Evolutionary conservation across 2,113 vertebrate species (phyloP).

Genomic region (Tyto alba): DNA sequence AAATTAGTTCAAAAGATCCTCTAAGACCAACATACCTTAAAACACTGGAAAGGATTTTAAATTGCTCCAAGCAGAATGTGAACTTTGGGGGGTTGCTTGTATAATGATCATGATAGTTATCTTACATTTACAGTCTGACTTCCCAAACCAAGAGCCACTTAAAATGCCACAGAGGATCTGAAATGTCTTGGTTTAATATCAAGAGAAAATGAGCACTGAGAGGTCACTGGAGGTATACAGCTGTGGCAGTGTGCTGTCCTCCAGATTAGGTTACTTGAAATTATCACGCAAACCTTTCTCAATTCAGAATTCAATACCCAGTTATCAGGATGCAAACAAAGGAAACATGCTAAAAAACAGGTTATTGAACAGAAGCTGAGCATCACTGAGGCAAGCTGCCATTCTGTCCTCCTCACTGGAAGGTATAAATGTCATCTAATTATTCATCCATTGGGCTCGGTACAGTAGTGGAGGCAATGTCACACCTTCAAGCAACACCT

Average conservation of each 20-base stretch:
- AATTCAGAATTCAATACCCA: not conserved
- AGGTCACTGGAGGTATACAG: not conserved
- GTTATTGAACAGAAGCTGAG: not conserved
- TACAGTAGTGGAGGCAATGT: not conserved
- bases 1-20: not conserved
- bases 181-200: conserved; percentile 30
- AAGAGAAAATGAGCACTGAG: conserved; percentile 10
- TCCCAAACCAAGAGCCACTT: not conserved
- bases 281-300: not conserved
- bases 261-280: not conserved
- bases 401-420: not conserved
- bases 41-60: not conserved
- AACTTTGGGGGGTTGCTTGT: conserved; percentile 8
- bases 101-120: not conserved
- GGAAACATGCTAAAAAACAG: not conserved
- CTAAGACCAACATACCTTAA: not conserved
- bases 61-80: conserved; percentile 15
- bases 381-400: not conserved
- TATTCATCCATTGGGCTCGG: not conserved
- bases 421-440: not conserved
- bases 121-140: conserved; percentile 18
- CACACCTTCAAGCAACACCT: not conserved
- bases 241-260: not conserved
- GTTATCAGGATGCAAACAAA: not conserved
- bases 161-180: conserved; percentile 25